Conservation (phyloP, 2,113 vertebrate species). For the Sinocyclocheilus grahami region DNA sequence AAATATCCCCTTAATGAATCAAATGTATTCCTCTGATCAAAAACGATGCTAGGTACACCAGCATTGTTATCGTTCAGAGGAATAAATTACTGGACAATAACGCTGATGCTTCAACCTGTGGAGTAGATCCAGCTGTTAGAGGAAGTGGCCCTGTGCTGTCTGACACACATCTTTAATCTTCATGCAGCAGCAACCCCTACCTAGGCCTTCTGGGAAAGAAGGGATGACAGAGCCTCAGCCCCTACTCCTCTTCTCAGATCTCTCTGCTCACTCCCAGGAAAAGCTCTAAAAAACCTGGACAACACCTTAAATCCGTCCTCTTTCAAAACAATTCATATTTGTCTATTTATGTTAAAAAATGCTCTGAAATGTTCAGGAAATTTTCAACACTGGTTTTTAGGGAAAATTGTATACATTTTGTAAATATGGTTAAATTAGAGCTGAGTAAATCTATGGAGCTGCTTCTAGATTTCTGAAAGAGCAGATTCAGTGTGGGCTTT, state of each 20-base stretch:
- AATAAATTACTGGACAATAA: neutral
- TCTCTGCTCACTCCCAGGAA: neutral
- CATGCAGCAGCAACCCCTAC: constrained; percentile 39
- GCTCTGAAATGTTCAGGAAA: neutral
- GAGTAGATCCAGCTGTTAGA: constrained; percentile 50
- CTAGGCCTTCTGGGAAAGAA: constrained; percentile 28
- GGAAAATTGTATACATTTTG: neutral
- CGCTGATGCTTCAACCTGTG: constrained; percentile 8
- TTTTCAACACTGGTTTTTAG: neutral
- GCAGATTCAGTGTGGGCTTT: neutral
- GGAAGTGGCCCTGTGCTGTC: constrained; percentile 35
- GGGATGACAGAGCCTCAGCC: neutral
- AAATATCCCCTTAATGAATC: neutral
- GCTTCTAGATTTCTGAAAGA: neutral
- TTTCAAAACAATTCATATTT: neutral
- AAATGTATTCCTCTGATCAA: neutral
- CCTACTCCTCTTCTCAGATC: neutral
- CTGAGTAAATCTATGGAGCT: neutral
- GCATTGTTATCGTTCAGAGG: neutral
- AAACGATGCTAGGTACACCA: neutral
- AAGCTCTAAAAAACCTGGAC: neutral
- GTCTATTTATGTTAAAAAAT: neutral
- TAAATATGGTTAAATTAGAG: neutral
- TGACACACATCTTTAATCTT: constrained; percentile 45
- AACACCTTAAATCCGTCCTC: neutral